Base-by-base conservation (phyloP, 2,888 invertebrate species). In the Leptinotarsa tumamoca region DNA sequence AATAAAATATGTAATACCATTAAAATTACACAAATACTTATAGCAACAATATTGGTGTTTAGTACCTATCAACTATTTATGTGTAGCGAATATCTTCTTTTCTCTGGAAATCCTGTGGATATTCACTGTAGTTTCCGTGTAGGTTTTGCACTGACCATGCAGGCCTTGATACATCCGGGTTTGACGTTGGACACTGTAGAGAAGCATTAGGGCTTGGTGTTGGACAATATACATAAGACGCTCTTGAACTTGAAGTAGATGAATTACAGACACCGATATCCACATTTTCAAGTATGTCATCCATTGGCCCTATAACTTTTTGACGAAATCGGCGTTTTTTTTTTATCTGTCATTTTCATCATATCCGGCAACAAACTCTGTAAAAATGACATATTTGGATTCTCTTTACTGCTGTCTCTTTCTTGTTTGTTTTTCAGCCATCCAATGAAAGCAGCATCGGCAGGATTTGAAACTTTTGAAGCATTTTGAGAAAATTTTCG, bases 361-460 rank as follows among this genome's bases (percentile, higher is more conserved):
- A 78, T 68, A 61, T 78, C 75, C 14, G 78, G 75, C 50, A 78
- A 58, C 33, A 78, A 69, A 67, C 73, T 71, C 4, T 54, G 73
- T 50, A 76, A 73, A 73, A 78, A 78, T 52, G 54, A 63, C 73
- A 73, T 68, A 68, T 75, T 76, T n/a, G 78, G 71, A 68, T 75
- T 52, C 10, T 78, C 73, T 49, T 63, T 54, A 10, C 10, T 58
- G 18, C 13, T 68, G 52, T 58, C 14, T 5, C 27, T 68, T 51
- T 76, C 71, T 56, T 71, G 50, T n/a, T 70, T 68, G 67, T 66
- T 67, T 58, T 63, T 67, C n/a, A 63, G 18, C 51, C 71, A 72
- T n/a, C 56, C 69, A 17, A 68, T 49, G 66, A 76, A 76, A 56
- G 43, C 69, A 51, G 67, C 50, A 21, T 75, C 67, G 18, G 63